These are phyloP conservation scores for Ferrisia virgata DNA, from an alignment of 2,888 invertebrate genomes.

Conservation along the genomic window DNA sequence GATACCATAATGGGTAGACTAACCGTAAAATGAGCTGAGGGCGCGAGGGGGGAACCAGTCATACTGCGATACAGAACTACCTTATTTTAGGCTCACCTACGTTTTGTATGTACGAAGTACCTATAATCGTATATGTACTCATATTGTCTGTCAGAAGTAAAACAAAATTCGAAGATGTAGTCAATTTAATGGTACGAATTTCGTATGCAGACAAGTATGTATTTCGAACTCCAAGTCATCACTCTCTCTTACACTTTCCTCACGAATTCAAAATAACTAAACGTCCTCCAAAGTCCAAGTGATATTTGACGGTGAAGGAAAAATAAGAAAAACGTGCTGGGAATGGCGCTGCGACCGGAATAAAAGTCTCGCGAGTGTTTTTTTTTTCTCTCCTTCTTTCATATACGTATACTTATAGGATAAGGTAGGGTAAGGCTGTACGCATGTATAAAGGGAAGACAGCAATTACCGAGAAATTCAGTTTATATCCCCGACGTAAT, in stretches of 20 bases:
- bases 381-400: neutral
- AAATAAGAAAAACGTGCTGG: slow-evolving; percentile 29
- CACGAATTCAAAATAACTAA: too few relatives aligned
- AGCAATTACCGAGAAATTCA: slow-evolving; percentile 37
- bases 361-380: neutral
- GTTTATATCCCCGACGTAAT: slow-evolving; percentile 36
- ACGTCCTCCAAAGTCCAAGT: neutral
- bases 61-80: neutral
- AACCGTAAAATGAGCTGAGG: neutral
- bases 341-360: neutral
- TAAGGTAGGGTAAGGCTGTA: neutral
- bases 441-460: neutral
- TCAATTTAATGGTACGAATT: neutral
- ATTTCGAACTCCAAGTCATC: too few relatives aligned
- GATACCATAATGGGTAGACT: neutral
- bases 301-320: neutral
- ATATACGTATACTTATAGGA: too few relatives aligned
- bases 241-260: too few relatives aligned
- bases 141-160: neutral
- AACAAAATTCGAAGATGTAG: neutral
- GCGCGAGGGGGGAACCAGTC: too few relatives aligned
- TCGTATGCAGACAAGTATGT: too few relatives aligned
- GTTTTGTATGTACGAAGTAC: neutral
- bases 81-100: neutral
- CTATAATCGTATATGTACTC: neutral